Evolutionary conservation across 2,113 vertebrate genomes (phyloP).

Genomic region (Eonycteris spelaea): DNA sequence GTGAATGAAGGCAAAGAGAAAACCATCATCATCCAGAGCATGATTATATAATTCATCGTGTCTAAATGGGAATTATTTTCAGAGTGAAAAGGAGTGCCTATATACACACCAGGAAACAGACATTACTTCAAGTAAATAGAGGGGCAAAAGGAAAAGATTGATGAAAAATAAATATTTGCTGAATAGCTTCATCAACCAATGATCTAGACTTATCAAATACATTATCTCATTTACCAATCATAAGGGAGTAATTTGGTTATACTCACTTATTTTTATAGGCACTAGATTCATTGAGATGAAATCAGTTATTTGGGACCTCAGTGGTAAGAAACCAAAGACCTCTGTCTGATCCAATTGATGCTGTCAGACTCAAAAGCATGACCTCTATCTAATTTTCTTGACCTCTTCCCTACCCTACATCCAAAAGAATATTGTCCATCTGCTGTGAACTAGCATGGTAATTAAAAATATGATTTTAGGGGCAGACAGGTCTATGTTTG

Average conservation of each 20-base stretch:
- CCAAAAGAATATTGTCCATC: not conserved
- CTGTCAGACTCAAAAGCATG: not conserved
- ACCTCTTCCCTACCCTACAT: not conserved
- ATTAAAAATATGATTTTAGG: not conserved
- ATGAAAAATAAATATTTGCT: not conserved
- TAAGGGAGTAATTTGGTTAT: not conserved
- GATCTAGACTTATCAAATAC: not conserved
- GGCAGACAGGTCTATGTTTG: not conserved
- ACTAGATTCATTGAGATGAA: not conserved
- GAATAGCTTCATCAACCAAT: not conserved
- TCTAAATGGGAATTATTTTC: not conserved
- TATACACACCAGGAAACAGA: not conserved
- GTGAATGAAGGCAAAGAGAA: not conserved
- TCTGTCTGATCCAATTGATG: not conserved
- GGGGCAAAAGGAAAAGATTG: not conserved
- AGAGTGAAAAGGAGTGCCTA: not conserved
- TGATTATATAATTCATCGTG: not conserved
- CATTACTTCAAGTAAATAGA: not conserved
- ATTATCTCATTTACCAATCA: not conserved
- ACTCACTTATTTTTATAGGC: not conserved
- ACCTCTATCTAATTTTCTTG: not conserved
- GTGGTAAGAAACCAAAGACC: not conserved
- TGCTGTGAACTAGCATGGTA: not conserved
- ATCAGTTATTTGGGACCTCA: not conserved
- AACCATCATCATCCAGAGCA: not conserved